phyloP scores from a whole-genome alignment of 2,113 vertebrate genomes.

The Caloenas nicobarica region DNA sequence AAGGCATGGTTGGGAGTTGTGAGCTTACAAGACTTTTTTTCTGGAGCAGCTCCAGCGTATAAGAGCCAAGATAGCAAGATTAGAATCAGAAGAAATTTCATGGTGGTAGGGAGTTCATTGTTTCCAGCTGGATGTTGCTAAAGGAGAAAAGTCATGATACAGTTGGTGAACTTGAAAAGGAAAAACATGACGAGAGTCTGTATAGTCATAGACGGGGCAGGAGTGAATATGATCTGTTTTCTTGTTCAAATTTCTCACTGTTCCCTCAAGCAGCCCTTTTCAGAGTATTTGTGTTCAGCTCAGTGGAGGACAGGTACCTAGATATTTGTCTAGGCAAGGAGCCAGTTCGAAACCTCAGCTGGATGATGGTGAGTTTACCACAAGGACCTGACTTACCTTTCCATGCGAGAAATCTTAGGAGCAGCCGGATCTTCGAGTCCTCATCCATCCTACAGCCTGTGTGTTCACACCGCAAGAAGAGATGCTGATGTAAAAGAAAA shows the following conservation, averaged over 20 bases:
- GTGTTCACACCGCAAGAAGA: neutral
- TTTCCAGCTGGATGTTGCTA: neutral
- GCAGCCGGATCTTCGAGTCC: neutral
- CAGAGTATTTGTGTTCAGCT: neutral
- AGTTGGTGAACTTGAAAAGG: neutral
- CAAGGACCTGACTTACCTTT: neutral
- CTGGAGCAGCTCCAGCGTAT: neutral
- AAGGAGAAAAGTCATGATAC: neutral
- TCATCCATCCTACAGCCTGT: neutral
- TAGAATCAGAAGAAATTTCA: neutral
- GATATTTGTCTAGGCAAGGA: neutral
- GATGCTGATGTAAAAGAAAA: neutral
- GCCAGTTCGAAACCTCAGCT: neutral
- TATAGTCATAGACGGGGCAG: neutral
- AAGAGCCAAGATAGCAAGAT: neutral
- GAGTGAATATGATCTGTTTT: neutral
- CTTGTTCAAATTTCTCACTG: neutral
- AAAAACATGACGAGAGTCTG: neutral
- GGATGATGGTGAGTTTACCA: neutral
- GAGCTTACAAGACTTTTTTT: neutral
- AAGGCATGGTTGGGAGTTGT: neutral
- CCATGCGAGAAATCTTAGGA: neutral
- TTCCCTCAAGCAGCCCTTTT: neutral
- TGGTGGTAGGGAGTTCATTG: neutral
- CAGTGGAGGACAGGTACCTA: neutral